phyloP scores from a whole-genome alignment of 2,113 vertebrate species.

The Limnothrissa miodon region DNA sequence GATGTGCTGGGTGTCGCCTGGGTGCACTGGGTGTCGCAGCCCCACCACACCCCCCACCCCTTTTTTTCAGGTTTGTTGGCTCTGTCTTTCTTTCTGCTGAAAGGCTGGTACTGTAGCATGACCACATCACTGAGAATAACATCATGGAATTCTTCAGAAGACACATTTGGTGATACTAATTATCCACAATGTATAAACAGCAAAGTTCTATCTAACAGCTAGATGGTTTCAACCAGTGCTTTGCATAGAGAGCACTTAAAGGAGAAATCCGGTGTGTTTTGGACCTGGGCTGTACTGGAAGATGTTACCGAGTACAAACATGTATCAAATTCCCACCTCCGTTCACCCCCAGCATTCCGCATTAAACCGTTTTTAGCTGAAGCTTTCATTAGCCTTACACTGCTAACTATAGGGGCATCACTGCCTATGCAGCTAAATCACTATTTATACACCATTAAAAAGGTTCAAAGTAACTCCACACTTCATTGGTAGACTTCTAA shows the following conservation, averaged over 20 bases:
- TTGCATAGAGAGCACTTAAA: neutral
- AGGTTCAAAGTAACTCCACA: too few species aligned
- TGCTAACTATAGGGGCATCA: too few species aligned
- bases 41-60: constrained; percentile 15
- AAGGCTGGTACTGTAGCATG: constrained; percentile 30
- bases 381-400: too few species aligned
- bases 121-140: constrained; percentile 27
- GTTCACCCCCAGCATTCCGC: too few species aligned
- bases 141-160: neutral
- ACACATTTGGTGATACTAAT: neutral
- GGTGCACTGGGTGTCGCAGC: neutral
- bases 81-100: constrained; percentile 35
- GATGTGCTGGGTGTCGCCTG: constrained; percentile 7
- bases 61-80: neutral
- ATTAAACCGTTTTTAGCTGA: too few species aligned
- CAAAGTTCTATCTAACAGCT: neutral
- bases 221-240: neutral
- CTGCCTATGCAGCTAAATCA: too few species aligned
- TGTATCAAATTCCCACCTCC: too few species aligned
- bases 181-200: neutral
- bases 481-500: too few species aligned
- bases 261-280: too few species aligned
- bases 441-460: too few species aligned
- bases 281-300: too few species aligned
- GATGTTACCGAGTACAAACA: too few species aligned